These are phyloP conservation scores for Drosophila nigromelanica DNA, from an alignment of 1,140 invertebrate genomes.

Conservation along the genomic window DNA sequence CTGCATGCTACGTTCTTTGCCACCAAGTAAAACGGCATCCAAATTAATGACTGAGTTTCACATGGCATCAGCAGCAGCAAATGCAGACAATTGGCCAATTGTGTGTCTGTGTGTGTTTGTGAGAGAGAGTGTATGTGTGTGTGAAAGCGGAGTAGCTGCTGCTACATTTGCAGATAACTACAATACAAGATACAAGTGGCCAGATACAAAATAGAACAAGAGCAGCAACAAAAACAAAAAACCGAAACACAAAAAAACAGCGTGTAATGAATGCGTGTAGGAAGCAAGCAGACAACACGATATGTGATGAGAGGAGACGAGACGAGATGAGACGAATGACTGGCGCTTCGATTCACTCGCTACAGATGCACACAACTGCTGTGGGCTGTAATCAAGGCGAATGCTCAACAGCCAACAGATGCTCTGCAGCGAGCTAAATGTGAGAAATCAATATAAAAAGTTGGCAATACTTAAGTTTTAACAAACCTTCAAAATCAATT, in stretches of 20 bases:
- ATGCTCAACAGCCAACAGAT: conserved; percentile 5
- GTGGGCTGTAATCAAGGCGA: background rate
- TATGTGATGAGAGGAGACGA: background rate
- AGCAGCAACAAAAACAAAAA: conserved; percentile 11
- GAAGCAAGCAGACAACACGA: conserved; percentile 24
- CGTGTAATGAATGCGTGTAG: conserved; percentile 58
- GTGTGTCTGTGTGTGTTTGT: conserved; percentile 41
- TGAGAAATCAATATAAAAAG: background rate
- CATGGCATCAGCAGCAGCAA: conserved; percentile 43
- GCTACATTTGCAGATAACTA: conserved; percentile 43
- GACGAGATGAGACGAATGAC: background rate
- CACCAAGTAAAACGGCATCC: conserved; percentile 61
- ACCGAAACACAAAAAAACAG: conserved; percentile 19
- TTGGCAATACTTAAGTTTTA: background rate
- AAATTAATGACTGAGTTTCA: conserved; percentile 80
- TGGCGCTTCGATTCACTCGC: conserved; percentile 23
- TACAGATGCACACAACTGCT: conserved; percentile 10
- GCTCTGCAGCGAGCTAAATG: conserved; percentile 3
- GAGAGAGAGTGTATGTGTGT: conserved; percentile 24
- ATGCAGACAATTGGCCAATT: conserved; percentile 69
- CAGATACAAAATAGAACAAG: conserved; percentile 77
- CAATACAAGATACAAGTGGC: conserved; percentile 75
- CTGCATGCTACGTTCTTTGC: conserved; percentile 35
- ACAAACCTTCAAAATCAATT: too few species aligned
- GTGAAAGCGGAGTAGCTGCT: conserved; percentile 58